Base-by-base conservation (phyloP, 2,888 invertebrate genomes). In the Spilarctia lutea region DNA sequence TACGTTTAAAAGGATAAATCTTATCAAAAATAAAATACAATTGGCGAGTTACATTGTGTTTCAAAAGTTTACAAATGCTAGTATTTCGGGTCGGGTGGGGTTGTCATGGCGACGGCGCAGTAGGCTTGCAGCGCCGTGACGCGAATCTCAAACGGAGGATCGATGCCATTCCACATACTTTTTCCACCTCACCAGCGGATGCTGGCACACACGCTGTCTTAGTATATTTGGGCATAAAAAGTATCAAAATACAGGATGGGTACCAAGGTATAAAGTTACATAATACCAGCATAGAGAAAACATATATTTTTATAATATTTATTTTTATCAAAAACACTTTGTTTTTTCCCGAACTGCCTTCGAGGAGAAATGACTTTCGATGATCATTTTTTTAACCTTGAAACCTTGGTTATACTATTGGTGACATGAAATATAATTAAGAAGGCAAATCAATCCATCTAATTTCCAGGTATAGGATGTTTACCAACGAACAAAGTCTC, bases 81-180 rank as follows among this genome's bases (percentile, higher is more conserved):
- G 84, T 78, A 79, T 79, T 77, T 75, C 74, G 81, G 79, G 83
- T 74, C 86, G 85, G 80, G 79, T 78, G 81, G 81, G 84, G 95
- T 95, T 91, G 90, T 88, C 90, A 94, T 93, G 89, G 90, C 88
- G 85, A 94, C 94, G 92, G 89, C 93, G 92, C 94, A 91, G 91
- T 92, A 92, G 94, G 93, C 93, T 86, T 91, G 92, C 91, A 90
- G 84, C 84, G 87, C 84, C 94, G 95, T 94, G 95, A 93, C 91
- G 91, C 85, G 95, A 94, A 94, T 95, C 90, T 89, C 90, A 93
- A 95, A 90, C 87, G 85, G 71, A 87, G 91, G 95, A 95, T 94
- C 92, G 91, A 93, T 92, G 87, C 76, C 82, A 79, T 83, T 83
- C 87, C 83, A 81, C 85, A 83, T 81, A 79, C 81, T 86, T 86